Conservation (phyloP, 2,797 vertebrate species). For the Phaenicophaeus curvirostris region DNA sequence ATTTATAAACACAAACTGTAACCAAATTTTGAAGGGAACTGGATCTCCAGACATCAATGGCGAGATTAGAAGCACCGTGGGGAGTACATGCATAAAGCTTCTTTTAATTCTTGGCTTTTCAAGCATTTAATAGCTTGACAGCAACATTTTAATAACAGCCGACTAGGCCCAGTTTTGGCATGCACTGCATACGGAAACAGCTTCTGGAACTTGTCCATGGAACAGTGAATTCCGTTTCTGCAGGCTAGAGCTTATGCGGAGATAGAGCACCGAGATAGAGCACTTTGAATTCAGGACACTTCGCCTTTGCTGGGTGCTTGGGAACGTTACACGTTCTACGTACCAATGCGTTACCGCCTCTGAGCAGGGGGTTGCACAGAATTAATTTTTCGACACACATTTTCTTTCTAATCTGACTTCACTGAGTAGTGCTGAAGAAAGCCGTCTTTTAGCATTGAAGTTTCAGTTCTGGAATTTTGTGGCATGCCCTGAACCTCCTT, state of each 20-base stretch:
- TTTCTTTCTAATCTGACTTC: background rate
- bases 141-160: conserved; percentile 74
- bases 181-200: conserved; percentile 51
- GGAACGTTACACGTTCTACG: background rate
- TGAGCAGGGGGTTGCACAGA: background rate
- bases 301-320: background rate
- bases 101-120: conserved; percentile 71
- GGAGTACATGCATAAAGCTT: conserved; percentile 55
- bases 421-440: background rate
- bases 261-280: conserved; percentile 41
- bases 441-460: background rate
- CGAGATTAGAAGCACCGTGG: conserved; percentile 49
- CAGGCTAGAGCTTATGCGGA: conserved; percentile 45
- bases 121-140: conserved; percentile 72
- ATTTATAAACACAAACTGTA: conserved; percentile 70
- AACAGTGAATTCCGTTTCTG: conserved; percentile 61
- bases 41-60: conserved; percentile 50
- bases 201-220: conserved; percentile 66
- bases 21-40: conserved; percentile 62
- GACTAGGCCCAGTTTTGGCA: conserved; percentile 69
- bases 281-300: conserved; percentile 40
- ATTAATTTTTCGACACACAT: background rate
- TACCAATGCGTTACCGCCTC: background rate
- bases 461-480: background rate
- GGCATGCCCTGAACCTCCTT: rapidly evolving